Conservation (phyloP, 1,140 invertebrate genomes). For the Triops cancriformis region DNA sequence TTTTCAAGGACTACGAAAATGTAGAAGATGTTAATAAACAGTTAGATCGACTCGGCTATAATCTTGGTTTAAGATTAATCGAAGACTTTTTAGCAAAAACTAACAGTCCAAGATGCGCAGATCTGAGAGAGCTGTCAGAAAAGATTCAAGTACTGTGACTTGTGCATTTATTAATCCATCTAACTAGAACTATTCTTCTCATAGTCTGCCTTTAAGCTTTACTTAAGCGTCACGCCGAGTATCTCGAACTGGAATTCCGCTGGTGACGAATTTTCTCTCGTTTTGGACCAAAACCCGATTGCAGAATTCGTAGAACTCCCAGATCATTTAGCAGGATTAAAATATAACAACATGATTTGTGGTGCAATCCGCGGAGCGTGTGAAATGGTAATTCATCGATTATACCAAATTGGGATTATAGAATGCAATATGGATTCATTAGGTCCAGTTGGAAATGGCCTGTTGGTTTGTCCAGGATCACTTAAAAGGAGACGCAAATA, state of each 20-base stretch:
- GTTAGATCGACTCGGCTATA: constrained; percentile 88
- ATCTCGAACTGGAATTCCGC: constrained; percentile 88
- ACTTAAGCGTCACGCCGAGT: constrained; percentile 79
- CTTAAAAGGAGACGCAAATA: constrained; percentile 86
- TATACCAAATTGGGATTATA: not conserved
- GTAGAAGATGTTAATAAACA: constrained; percentile 94
- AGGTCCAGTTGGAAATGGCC: constrained; percentile 61
- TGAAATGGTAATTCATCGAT: constrained; percentile 79
- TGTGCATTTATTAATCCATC: constrained; percentile 28
- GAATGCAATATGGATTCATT: constrained; percentile 21
- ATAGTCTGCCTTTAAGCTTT: constrained; percentile 74
- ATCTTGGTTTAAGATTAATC: constrained; percentile 93
- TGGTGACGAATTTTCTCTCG: constrained; percentile 93
- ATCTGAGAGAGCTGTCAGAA: constrained; percentile 94
- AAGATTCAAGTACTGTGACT: constrained; percentile 65
- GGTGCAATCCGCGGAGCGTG: constrained; percentile 88
- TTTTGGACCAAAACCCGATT: constrained; percentile 89
- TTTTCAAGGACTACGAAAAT: constrained; percentile 95
- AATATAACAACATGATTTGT: constrained; percentile 90
- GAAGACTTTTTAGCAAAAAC: constrained; percentile 96
- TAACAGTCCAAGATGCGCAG: constrained; percentile 78
- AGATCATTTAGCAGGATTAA: constrained; percentile 69
- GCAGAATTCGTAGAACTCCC: constrained; percentile 99
- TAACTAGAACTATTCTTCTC: constrained; percentile 31
- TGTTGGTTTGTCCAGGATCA: constrained; percentile 75